Percentiles rank a stretch among this genome's conserved stretches.
phyloP scores from a whole-genome alignment of 2,797 vertebrate genomes.

The Alcedo atthis region DNA sequence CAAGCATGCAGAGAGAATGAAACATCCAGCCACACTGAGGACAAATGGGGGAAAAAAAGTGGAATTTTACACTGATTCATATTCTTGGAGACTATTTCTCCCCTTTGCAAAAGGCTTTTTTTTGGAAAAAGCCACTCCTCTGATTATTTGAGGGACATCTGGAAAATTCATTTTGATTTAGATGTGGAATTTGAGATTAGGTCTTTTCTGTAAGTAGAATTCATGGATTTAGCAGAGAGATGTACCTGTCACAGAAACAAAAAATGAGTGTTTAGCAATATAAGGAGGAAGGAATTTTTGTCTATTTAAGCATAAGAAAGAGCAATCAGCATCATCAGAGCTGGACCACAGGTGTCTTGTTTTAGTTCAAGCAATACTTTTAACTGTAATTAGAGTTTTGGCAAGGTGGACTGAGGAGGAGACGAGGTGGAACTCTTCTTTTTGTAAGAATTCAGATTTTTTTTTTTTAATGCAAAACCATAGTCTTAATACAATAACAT shows the following conservation, averaged over 20 bases:
- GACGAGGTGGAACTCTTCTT: background rate
- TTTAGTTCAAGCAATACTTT: background rate
- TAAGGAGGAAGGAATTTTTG: background rate
- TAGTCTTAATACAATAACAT: background rate
- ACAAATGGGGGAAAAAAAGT: background rate
- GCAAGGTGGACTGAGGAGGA: background rate
- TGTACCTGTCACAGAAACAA: background rate
- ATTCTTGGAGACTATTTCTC: background rate
- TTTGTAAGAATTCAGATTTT: background rate
- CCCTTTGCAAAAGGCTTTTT: background rate
- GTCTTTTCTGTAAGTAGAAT: background rate
- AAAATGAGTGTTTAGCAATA: background rate
- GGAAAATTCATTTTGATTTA: background rate
- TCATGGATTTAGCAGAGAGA: background rate
- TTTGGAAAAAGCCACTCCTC: background rate
- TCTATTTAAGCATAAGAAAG: background rate
- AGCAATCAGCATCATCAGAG: background rate
- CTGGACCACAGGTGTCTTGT: background rate
- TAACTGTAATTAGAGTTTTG: background rate
- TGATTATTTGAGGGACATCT: background rate
- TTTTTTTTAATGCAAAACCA: background rate
- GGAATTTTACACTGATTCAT: background rate
- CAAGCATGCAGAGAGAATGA: background rate
- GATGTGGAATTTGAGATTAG: background rate
- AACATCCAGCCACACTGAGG: background rate